Evolutionary conservation across 2,113 vertebrate species (phyloP), one percentile per base, ranked within the genome.

Genomic region (Actinemys pallida): DNA sequence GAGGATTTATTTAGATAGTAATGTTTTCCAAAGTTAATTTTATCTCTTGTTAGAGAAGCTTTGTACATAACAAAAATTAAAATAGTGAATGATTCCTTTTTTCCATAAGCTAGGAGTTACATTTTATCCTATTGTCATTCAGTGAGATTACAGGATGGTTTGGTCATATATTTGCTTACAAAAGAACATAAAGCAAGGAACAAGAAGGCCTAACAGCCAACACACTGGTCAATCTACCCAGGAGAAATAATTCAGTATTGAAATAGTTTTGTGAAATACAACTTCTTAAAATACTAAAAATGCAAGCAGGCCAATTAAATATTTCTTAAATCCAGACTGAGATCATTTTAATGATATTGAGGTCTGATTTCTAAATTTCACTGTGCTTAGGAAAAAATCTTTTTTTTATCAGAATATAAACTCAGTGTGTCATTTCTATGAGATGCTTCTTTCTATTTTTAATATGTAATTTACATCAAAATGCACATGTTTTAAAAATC

Each of bases 261-360:
- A 78, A 85, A 10, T 72, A 81, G 50, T 90, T 91, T 72, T 86
- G 85, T 72, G 72, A 69, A 89, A 94, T 25, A 86, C 72, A 72
- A 20, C 35, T 17, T 89, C 47, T 75, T 53, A 72, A 11, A 24
- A 95, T 90, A 49, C 31, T 50, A 82, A 90, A 90, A 4, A 3
- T 81, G 39, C 17, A 84, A 92, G 50, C 11, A 81, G 19, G 88
- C n/a, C 11, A 93, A 81, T 54, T 47, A 89, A 84, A 57, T 57
- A 90, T 69, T 69, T 94, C 47, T 93, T 84, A 96, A 96, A 90
- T 57, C 22, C 50, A 94, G 81, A 59, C 7, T 84, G 84, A 86
- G 11, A 54, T 80, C 54, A 93, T 84, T 93, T 86, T 89, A 79
- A 83, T 39, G 62, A 8, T 8, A 45, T 35, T 31, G 10, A 93